Conservation (phyloP, 2,113 vertebrate species). For the Sphaerodactylus townsendi region DNA sequence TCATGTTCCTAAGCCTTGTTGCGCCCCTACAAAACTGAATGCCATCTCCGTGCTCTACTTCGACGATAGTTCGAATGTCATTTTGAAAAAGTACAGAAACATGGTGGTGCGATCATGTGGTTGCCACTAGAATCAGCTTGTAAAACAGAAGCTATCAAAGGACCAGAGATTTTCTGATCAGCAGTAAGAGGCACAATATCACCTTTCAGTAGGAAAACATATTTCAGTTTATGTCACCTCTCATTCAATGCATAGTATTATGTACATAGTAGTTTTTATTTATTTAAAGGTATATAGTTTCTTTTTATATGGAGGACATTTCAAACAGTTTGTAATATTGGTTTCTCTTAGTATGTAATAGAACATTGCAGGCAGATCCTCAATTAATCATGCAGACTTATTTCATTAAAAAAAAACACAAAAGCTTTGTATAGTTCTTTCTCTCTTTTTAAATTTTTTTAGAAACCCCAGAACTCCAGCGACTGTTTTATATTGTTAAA, state of each 20-base stretch:
- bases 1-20: conserved; percentile 98
- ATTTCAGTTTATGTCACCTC: conserved; percentile 72
- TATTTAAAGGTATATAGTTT: conserved; percentile 87
- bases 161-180: conserved; percentile 63
- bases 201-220: conserved; percentile 62
- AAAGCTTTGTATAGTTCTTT: conserved; percentile 40
- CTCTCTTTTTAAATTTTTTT: conserved; percentile 33
- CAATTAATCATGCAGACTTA: conserved; percentile 36
- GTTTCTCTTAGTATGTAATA: conserved; percentile 39
- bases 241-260: conserved; percentile 90
- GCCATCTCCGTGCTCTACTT: conserved; percentile 99
- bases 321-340: conserved; percentile 65
- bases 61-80: conserved; percentile 98
- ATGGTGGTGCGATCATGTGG: conserved; percentile 99
- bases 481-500: conserved; percentile 62
- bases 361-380: conserved; percentile 56
- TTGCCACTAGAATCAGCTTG: conserved; percentile 84
- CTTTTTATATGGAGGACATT: conserved; percentile 63
- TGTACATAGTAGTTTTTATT: conserved; percentile 98
- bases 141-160: conserved; percentile 45
- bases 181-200: conserved; percentile 65
- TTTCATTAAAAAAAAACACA: conserved; percentile 41
- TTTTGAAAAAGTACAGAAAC: conserved; percentile 98
- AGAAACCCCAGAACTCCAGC: conserved; percentile 56
- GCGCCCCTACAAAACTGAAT: conserved; percentile 97